These are phyloP conservation scores for Coregonus ussuriensis DNA, from an alignment of 2,797 vertebrate species.

Conservation along the genomic window DNA sequence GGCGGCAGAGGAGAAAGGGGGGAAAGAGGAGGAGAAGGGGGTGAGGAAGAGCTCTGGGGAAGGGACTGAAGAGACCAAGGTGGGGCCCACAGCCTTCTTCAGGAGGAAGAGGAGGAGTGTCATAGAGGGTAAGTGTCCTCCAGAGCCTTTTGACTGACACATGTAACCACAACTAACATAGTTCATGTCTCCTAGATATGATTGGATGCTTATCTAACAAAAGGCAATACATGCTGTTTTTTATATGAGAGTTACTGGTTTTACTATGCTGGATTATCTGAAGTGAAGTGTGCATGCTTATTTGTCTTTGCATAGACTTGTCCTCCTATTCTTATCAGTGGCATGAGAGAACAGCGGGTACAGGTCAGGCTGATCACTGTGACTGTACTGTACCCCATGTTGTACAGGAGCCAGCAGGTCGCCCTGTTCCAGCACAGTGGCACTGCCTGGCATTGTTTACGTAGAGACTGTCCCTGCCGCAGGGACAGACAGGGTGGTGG, in stretches of 20 bases:
- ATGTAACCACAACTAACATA: not conserved
- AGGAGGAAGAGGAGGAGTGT: constrained; percentile 72
- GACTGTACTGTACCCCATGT: no score
- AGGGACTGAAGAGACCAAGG: constrained; percentile 70
- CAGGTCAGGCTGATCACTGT: constrained; percentile 28
- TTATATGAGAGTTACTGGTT: not conserved
- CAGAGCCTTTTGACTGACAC: not conserved
- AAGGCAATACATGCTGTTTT: not conserved
- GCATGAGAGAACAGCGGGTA: constrained; percentile 26
- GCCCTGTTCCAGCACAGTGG: constrained; percentile 16
- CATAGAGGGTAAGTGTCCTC: constrained; percentile 67
- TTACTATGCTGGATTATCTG: not conserved
- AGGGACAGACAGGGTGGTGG: constrained; percentile 25
- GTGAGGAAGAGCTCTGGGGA: constrained; percentile 71
- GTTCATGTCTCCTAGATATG: not conserved
- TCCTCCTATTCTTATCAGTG: not conserved
- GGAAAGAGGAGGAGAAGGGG: constrained; percentile 71
- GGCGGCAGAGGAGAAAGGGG: constrained; percentile 65
- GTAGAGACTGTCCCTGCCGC: constrained; percentile 32
- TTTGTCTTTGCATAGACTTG: not conserved
- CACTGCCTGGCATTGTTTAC: constrained; percentile 49
- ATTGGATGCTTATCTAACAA: not conserved
- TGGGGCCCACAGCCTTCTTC: constrained; percentile 49
- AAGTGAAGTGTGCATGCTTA: constrained; percentile 8
- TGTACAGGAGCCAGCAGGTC: no score